Evolutionary conservation across 2,888 invertebrate species (phyloP), one percentile per base, ranked within the genome.

Genomic region (Temnothorax unifasciatus): DNA sequence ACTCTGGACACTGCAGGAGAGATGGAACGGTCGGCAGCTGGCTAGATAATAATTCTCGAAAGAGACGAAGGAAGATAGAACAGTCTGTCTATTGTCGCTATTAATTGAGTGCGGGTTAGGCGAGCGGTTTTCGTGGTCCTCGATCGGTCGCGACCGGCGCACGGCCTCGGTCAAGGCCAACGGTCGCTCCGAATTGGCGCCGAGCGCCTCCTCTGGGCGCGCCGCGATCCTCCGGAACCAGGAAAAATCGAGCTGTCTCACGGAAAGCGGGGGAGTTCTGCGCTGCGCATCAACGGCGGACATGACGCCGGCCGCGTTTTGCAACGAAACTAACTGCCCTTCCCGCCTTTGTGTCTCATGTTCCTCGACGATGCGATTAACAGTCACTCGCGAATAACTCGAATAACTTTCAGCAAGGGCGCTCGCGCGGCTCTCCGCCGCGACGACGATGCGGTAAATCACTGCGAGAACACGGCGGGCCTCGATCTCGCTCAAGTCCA

Each of bases 281-380:
- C 85, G 87, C 47, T 29, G 84, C 59, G 87, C 84, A 63, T 85
- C 87, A 38, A 85, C 83, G 87, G 59, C 82, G 50, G 76, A 74
- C 87, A 83, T 87, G 79, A 81, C 71, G 71, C 18, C 79, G 57
- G 44, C 61, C 29, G 59, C 9, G 6, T 21, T 61, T 57, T 44
- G 21, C 71, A 34, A 21, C 47, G 13, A 59, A 59, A 44, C 71
- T 69, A 64, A 21, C 68, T 68, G 18, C 61, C 54, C 38, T 77
- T 61, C 47, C 34, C 66, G 18, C 71, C 52, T 61, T 41, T 44
- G 57, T 68, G 38, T 83, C 57, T 87, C 86, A 87, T 81, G 66
- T 71, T 75, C n/a, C 66, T 69, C 64, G 81, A 71, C 66, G 79
- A 50, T 68, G 86, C 25, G 83, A 83, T 68, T 21, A 18, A 57